Evolutionary conservation across 1,140 invertebrate genomes (phyloP).

Genomic region (Microplitis demolitor): DNA sequence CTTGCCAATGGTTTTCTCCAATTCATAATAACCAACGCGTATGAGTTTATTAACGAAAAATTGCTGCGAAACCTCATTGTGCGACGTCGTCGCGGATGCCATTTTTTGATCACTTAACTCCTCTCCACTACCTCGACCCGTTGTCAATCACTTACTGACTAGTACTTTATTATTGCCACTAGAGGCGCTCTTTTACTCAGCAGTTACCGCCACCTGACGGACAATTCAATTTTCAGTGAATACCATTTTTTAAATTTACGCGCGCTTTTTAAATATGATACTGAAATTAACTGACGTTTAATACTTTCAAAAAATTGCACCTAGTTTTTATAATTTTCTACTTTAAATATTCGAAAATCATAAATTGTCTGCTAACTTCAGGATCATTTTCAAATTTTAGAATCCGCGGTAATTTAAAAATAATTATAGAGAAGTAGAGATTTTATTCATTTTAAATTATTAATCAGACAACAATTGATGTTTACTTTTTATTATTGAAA

Average conservation of each 20-base stretch:
- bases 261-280: too few relatives aligned
- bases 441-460: too few relatives aligned
- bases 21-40: constrained; percentile 95
- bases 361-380: neutral
- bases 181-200: constrained; percentile 27
- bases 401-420: too few relatives aligned
- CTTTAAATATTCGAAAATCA: neutral
- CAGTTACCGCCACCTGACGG: neutral
- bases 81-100: constrained; percentile 60
- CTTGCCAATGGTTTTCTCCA: constrained; percentile 95
- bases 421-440: too few relatives aligned
- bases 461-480: neutral
- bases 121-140: constrained; percentile 37
- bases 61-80: constrained; percentile 60
- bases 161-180: constrained; percentile 32
- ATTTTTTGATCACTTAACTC: constrained; percentile 59
- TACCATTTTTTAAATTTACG: neutral
- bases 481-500: constrained; percentile 49
- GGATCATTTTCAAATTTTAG: neutral
- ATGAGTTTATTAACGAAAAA: constrained; percentile 76
- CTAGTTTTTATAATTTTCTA: too few relatives aligned
- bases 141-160: constrained; percentile 42
- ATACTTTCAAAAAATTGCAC: neutral
- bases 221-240: neutral
- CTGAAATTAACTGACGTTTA: neutral